Percentiles rank a stretch among this genome's conserved stretches.
These are phyloP conservation scores for Carcharodon carcharias DNA, from an alignment of 2,797 vertebrate genomes.

Conservation along the genomic window DNA sequence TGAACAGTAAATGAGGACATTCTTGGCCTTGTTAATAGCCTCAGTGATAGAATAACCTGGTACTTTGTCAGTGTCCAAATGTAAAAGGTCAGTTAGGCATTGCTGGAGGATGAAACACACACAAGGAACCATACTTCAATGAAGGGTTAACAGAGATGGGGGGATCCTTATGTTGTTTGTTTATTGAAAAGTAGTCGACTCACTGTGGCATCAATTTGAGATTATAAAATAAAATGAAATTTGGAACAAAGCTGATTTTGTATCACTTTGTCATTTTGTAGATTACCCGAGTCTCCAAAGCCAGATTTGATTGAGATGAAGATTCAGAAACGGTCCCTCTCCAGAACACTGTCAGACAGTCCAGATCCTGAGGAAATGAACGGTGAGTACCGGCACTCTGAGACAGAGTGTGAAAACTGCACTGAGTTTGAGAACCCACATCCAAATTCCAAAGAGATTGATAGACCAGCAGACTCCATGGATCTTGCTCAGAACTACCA, in stretches of 20 bases:
- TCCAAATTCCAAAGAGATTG: background rate
- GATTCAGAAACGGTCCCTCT: conserved; percentile 49
- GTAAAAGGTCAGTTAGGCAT: background rate
- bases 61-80: background rate
- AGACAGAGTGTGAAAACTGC: background rate
- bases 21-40: background rate
- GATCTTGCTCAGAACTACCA: background rate
- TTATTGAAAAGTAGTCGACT: background rate
- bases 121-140: background rate
- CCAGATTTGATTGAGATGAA: conserved; percentile 41
- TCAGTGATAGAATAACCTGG: background rate
- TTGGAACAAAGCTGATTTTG: background rate
- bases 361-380: background rate
- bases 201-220: background rate
- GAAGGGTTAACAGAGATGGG: background rate
- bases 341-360: conserved; percentile 60
- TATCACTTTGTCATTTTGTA: conserved; percentile 40
- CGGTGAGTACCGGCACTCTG: background rate
- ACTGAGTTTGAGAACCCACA: background rate
- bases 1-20: background rate
- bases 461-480: background rate
- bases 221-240: background rate
- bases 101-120: background rate
- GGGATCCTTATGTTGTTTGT: background rate
- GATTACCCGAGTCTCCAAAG: conserved; percentile 49